Evolutionary conservation across 2,113 vertebrate genomes (phyloP).

Genomic region (Crypturellus undulatus): DNA sequence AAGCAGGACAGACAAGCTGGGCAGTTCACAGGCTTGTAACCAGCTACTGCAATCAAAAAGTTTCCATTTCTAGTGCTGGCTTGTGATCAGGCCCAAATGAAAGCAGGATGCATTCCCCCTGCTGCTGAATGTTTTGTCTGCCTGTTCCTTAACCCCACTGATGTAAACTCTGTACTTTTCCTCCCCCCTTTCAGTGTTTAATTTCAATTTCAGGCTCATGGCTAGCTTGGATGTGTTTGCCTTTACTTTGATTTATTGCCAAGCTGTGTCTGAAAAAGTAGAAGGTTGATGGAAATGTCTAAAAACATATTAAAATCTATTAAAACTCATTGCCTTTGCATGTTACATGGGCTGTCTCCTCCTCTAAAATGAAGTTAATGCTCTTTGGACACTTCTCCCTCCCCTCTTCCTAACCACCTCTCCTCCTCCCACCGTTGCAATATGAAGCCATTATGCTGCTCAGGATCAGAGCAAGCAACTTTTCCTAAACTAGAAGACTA

Average conservation of each 20-base stretch:
- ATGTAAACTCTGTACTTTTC: constrained; percentile 22
- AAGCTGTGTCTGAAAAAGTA: background rate
- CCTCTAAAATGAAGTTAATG: background rate
- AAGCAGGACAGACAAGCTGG: background rate
- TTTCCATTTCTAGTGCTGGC: background rate
- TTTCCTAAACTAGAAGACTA: background rate
- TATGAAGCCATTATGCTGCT: background rate
- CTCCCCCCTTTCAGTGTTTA: background rate
- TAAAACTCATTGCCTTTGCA: constrained; percentile 39
- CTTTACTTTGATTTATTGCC: constrained; percentile 56
- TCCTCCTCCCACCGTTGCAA: background rate
- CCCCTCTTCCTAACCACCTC: background rate
- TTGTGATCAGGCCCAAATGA: background rate
- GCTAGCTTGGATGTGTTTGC: constrained; percentile 8
- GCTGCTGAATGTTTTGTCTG: constrained; percentile 43
- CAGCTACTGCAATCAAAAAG: background rate
- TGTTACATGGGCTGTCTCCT: background rate
- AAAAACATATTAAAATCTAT: constrained; percentile 28
- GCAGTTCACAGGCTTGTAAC: background rate
- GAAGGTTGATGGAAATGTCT: constrained; percentile 46
- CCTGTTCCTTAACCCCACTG: constrained; percentile 52
- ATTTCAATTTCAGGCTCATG: constrained; percentile 55
- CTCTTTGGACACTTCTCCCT: background rate
- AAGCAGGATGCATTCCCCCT: background rate
- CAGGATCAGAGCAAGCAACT: background rate